Conservation (phyloP, 2,113 vertebrate genomes). For the Nesogale talazaci region DNA sequence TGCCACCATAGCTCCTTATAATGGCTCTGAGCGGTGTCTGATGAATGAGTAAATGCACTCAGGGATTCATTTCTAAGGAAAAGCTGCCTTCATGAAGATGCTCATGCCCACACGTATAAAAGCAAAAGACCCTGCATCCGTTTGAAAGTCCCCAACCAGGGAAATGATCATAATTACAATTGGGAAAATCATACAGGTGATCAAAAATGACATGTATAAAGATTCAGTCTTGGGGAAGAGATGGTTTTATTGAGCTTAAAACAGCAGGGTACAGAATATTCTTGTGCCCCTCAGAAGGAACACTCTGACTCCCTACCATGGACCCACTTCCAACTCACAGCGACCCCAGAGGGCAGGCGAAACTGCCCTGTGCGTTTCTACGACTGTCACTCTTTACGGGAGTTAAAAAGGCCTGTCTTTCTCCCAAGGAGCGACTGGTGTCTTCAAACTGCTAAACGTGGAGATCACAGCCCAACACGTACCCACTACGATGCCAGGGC, state of each 20-base stretch:
- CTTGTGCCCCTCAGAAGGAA: too few species aligned
- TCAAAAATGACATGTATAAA: conserved; percentile 37
- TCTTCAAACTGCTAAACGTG: too few species aligned
- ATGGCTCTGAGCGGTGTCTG: background rate
- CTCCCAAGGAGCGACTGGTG: too few species aligned
- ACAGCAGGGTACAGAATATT: background rate
- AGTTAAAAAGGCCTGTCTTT: too few species aligned
- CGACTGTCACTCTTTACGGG: too few species aligned
- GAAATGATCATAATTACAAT: background rate
- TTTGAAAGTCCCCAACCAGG: background rate
- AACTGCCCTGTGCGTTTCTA: too few species aligned
- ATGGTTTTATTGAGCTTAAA: background rate
- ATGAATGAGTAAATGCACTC: background rate
- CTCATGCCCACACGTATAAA: conserved; percentile 22
- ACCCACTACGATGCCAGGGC: too few species aligned
- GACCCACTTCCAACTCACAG: too few species aligned
- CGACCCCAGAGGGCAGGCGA: too few species aligned
- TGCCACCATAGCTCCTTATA: too few species aligned
- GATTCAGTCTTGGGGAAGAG: background rate
- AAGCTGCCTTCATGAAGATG: background rate
- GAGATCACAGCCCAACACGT: too few species aligned
- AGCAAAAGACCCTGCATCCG: background rate
- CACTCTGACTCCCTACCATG: too few species aligned
- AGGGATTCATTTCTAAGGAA: background rate
- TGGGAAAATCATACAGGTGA: background rate